Evolutionary conservation across 2,888 invertebrate species (phyloP).

Genomic region (Sphaerophoria rueppellii): DNA sequence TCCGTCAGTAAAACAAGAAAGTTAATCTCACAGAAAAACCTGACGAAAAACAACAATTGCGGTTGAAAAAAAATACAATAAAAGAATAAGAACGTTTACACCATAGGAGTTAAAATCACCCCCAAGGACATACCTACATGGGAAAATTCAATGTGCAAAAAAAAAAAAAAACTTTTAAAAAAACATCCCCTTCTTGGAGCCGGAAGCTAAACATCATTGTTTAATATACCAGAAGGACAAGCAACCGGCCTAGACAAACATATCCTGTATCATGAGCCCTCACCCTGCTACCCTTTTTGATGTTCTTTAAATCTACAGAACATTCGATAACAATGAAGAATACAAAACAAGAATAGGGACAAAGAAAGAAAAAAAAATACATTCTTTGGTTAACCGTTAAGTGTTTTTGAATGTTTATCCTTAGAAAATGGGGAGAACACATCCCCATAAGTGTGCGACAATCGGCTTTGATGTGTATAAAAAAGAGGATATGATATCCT

Average conservation of each 20-base stretch:
- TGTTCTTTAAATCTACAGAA: slow-evolving; percentile 10
- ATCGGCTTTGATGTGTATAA: slow-evolving; percentile 57
- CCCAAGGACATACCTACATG: too few relatives aligned
- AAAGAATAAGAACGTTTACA: too few relatives aligned
- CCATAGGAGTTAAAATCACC: too few relatives aligned
- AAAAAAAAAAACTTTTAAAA: too few relatives aligned
- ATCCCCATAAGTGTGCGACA: slow-evolving; percentile 11
- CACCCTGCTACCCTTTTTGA: slow-evolving; percentile 46
- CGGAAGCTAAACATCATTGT: slow-evolving; percentile 60
- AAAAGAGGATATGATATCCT: slow-evolving; percentile 64
- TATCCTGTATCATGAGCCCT: not conserved
- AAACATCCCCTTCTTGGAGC: slow-evolving; percentile 43
- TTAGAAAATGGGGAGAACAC: not conserved
- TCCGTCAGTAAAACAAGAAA: too few relatives aligned
- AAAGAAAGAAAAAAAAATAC: slow-evolving; percentile 40
- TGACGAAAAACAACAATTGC: too few relatives aligned
- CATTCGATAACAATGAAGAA: slow-evolving; percentile 61
- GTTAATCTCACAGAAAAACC: too few relatives aligned
- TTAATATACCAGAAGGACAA: slow-evolving; percentile 71
- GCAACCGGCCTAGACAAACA: slow-evolving; percentile 72
- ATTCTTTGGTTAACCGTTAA: slow-evolving; percentile 71
- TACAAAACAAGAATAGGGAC: slow-evolving; percentile 49
- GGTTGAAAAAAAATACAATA: too few relatives aligned
- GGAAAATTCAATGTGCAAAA: too few relatives aligned
- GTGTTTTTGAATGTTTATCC: slow-evolving; percentile 67